These are phyloP conservation scores for Pogonomyrmex barbatus DNA, from an alignment of 1,140 invertebrate genomes.

Conservation along the genomic window DNA sequence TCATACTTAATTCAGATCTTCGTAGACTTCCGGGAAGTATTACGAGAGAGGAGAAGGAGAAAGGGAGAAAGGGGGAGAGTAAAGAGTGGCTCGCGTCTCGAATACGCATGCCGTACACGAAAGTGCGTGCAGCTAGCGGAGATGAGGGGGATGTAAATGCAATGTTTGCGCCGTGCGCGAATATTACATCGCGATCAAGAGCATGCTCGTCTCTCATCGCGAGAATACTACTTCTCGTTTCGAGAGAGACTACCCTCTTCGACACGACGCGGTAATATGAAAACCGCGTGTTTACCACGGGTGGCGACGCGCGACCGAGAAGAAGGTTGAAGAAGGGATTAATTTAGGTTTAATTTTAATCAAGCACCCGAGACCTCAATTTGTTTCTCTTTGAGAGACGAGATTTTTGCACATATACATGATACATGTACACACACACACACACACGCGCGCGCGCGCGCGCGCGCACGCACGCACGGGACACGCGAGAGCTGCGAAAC, in stretches of 20 bases:
- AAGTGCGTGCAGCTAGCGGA: slow-evolving; percentile 18
- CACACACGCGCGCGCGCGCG: neutral
- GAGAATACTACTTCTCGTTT: slow-evolving; percentile 35
- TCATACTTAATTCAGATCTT: slow-evolving; percentile 55
- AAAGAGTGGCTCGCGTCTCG: neutral
- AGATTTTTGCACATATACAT: slow-evolving; percentile 30
- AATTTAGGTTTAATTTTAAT: slow-evolving; percentile 64
- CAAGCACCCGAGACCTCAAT: slow-evolving; percentile 56
- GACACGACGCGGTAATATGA: slow-evolving; percentile 53
- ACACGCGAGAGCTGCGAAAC: slow-evolving; percentile 30
- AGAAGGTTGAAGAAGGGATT: slow-evolving; percentile 19
- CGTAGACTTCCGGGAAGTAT: slow-evolving; percentile 55
- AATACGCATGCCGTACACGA: slow-evolving; percentile 4
- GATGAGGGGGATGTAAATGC: slow-evolving; percentile 36
- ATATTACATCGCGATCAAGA: slow-evolving; percentile 58
- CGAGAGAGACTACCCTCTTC: slow-evolving; percentile 34
- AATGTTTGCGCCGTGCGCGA: slow-evolving; percentile 15
- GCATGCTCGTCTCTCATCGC: slow-evolving; percentile 5
- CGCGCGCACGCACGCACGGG: neutral
- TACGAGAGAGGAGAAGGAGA: slow-evolving; percentile 1
- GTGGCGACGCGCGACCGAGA: slow-evolving; percentile 4
- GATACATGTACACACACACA: fast-evolving
- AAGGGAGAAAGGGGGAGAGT: neutral
- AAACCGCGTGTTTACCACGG: slow-evolving; percentile 49
- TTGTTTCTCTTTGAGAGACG: slow-evolving; percentile 49